phyloP scores from a whole-genome alignment of 2,113 vertebrate species.

The Gymnorhina tibicen region DNA sequence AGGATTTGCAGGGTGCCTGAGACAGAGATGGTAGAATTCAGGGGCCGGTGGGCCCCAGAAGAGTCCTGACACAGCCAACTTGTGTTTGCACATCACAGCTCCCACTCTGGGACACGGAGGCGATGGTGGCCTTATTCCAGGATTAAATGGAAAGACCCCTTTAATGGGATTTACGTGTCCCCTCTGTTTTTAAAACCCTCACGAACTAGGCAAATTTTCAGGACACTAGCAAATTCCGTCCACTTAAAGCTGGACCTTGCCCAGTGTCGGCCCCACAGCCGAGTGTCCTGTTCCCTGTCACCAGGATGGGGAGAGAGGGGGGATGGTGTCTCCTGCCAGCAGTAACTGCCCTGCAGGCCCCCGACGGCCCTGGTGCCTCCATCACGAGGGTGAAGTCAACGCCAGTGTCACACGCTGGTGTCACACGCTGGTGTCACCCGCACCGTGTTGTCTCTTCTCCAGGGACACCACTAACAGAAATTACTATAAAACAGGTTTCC shows the following conservation, averaged over 20 bases:
- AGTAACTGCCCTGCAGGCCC: neutral
- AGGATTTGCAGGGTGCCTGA: neutral
- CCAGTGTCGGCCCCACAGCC: accelerated
- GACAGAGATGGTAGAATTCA: neutral
- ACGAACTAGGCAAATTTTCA: neutral
- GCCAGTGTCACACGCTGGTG: neutral
- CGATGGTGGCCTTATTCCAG: neutral
- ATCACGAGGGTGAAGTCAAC: neutral
- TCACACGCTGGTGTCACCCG: neutral
- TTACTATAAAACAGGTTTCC: conserved; percentile 54
- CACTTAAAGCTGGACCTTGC: neutral
- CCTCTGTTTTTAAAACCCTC: neutral
- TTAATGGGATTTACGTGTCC: neutral
- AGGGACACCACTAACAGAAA: conserved; percentile 56
- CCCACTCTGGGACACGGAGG: neutral
- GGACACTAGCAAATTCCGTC: neutral
- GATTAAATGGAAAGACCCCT: neutral
- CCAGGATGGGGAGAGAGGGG: neutral
- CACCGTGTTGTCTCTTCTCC: conserved; percentile 2
- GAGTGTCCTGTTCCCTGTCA: neutral
- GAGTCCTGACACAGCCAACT: neutral
- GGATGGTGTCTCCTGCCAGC: neutral
- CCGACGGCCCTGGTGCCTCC: neutral
- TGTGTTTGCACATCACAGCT: neutral
- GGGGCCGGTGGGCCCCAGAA: neutral